Conservation (phyloP, 2,888 invertebrate species). For the Metellina segmentata region DNA sequence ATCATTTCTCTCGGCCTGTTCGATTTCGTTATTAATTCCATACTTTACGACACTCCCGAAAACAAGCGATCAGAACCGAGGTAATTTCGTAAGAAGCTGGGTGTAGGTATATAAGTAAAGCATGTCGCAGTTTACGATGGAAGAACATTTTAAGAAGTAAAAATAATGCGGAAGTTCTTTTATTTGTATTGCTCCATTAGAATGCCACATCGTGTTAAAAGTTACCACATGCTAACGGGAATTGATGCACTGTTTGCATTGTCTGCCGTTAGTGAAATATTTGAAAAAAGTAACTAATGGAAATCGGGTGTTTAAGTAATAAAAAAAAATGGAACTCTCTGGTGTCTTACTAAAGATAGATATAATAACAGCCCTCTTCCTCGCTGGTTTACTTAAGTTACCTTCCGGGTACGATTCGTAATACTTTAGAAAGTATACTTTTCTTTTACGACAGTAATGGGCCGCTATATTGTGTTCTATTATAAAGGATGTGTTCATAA, state of each 20-base stretch:
- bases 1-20: background rate
- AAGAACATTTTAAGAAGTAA: background rate
- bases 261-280: background rate
- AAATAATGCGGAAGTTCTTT: background rate
- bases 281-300: background rate
- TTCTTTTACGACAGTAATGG: too few species aligned
- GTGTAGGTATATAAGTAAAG: conserved; percentile 10
- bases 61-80: background rate
- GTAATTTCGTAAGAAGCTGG: background rate
- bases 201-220: background rate
- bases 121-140: background rate
- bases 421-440: too few species aligned
- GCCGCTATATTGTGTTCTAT: too few species aligned
- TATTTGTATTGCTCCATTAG: background rate
- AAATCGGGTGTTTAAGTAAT: background rate
- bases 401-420: too few species aligned
- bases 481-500: too few species aligned
- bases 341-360: too few species aligned
- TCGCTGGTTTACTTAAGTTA: too few species aligned
- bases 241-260: background rate
- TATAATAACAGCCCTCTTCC: too few species aligned
- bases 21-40: conserved; percentile 33
- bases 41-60: conserved; percentile 16
- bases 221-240: background rate
- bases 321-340: background rate